Evolutionary conservation across 2,797 vertebrate genomes (phyloP).

Genomic region (Micromesistius poutassou): DNA sequence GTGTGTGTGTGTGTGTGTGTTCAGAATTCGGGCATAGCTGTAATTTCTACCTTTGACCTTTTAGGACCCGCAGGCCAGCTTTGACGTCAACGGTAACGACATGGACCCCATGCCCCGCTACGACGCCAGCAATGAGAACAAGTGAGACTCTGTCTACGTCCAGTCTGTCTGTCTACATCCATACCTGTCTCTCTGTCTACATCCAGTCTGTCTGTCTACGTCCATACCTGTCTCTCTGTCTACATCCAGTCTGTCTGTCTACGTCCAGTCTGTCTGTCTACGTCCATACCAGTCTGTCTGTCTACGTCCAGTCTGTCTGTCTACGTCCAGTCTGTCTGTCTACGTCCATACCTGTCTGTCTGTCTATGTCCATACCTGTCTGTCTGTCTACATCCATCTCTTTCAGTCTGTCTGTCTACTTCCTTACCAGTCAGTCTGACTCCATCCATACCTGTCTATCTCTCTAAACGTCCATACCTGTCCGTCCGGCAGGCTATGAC

Average conservation of each 20-base stretch:
- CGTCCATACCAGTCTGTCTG: not conserved
- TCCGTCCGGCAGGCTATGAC: conserved; percentile 12
- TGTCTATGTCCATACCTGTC: not conserved
- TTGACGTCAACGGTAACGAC: conserved; percentile 97
- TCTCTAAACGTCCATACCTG: not conserved
- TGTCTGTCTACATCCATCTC: conserved; percentile 12
- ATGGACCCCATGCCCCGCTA: conserved; percentile 98
- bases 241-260: not conserved
- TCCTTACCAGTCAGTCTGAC: not conserved
- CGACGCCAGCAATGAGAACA: conserved; percentile 98
- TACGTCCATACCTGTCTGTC: not conserved
- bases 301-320: not conserved
- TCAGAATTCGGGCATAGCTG: not conserved
- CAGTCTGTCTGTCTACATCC: conserved; percentile 12
- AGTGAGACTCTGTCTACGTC: conserved; percentile 77
- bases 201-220: not conserved
- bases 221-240: not conserved
- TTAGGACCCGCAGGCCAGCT: conserved; percentile 95
- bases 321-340: not conserved
- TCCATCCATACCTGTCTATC: not conserved
- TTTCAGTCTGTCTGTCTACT: too few relatives aligned
- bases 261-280: not conserved
- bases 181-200: not conserved
- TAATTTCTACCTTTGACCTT: conserved; percentile 20
- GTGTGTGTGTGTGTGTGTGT: not conserved